phyloP scores from a whole-genome alignment of 1,140 invertebrate genomes.

The Tetramorium parvispinum region DNA sequence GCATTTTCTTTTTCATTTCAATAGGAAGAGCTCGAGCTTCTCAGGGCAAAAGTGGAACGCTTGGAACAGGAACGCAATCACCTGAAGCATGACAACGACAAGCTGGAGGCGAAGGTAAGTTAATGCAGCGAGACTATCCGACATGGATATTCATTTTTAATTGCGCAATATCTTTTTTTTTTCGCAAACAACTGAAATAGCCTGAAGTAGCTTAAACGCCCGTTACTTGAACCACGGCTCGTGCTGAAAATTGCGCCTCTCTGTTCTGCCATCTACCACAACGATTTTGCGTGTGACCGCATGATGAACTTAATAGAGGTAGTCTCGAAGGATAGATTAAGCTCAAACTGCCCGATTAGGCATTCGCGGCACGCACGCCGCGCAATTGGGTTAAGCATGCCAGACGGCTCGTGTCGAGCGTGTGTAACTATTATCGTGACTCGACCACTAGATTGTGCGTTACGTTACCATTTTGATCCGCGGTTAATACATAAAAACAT shows the following conservation, averaged over 20 bases:
- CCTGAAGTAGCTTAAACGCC: not conserved
- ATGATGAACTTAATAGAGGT: constrained; percentile 54
- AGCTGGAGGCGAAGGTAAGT: constrained; percentile 95
- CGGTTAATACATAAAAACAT: not conserved
- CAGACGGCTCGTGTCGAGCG: constrained; percentile 55
- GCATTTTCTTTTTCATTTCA: constrained; percentile 6
- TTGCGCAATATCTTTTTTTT: not conserved
- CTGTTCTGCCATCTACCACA: constrained; percentile 4
- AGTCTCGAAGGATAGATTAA: constrained; percentile 47
- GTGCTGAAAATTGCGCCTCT: constrained; percentile 14
- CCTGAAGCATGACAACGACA: constrained; percentile 95
- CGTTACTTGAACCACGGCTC: not conserved
- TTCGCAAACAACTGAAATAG: not conserved
- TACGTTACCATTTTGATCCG: not conserved
- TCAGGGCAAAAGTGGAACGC: constrained; percentile 93
- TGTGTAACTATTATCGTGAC: constrained; percentile 61
- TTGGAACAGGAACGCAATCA: constrained; percentile 93
- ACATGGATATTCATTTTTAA: not conserved
- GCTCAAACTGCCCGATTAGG: constrained; percentile 36
- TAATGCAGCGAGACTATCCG: not conserved
- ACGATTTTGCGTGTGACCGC: constrained; percentile 46
- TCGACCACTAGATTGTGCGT: constrained; percentile 63
- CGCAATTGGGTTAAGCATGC: constrained; percentile 75
- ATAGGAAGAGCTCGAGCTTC: constrained; percentile 94
- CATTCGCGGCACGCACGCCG: constrained; percentile 53